Base-by-base conservation (phyloP, 2,797 vertebrate genomes). In the Crypturellus tataupa region DNA sequence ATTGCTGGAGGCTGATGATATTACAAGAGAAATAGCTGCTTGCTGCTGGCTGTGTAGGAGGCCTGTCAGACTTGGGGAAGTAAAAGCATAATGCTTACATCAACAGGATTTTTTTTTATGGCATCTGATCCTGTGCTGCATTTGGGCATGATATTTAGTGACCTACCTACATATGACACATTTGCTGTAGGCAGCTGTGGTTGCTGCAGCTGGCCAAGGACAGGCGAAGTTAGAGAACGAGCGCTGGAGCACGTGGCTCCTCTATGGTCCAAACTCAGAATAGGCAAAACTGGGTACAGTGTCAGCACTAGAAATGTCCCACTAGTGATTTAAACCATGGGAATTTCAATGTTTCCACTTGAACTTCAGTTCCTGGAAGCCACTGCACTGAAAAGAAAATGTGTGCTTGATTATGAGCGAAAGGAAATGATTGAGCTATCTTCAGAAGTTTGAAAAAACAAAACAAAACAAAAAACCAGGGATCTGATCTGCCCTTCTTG, bases 61-160 rank as follows among this genome's bases (percentile, higher is more conserved):
- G 89, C 91, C 88, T 96, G 94, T 97, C 91, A 96, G 94, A 94
- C 92, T 93, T 94, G 80, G 71, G 89, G 87, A 96, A 94, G 89
- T 96, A 91, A 87, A 94, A 95, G 80, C 89, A 91, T 65, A 94
- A 80, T 94, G 91, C 91, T 95, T 95, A 82, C 85, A 91, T 88
- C 87, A 82, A 95, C 83, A 78, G 55, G 64, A 81, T 76, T 93
- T 80, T 68, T 39, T 73, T 10, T 76, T 46, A 88, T 96, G 91
- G 46, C 89, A 93, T 95, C 89, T 96, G 93, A 83, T 82, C 83
- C 91, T 72, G 56, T 72, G 83, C 51, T 95, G 63, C 69, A 82
- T 95, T 95, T 95, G 91, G 94, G 68, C 85, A 64, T 90, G 91
- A 69, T 93, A 87, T 94, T 93, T 94, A 85, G 85, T 93, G 94